Evolutionary conservation across 2,797 vertebrate species (phyloP).

Genomic region (Gouania willdenowi): DNA sequence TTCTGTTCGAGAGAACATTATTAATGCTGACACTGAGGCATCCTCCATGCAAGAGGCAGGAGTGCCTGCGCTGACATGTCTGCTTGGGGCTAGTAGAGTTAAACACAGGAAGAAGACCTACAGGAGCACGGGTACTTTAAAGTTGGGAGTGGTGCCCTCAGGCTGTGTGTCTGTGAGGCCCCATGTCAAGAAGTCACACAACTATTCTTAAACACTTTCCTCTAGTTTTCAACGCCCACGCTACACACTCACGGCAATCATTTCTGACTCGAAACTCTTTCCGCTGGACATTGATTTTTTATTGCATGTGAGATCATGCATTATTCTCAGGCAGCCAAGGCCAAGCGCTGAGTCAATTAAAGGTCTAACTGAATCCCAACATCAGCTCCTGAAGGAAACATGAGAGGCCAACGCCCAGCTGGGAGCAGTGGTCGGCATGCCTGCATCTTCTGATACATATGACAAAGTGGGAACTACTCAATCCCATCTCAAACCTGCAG

Average conservation of each 20-base stretch:
- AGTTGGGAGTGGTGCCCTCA: slow-evolving; percentile 56
- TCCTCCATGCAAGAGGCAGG: slow-evolving; percentile 3
- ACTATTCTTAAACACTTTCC: slow-evolving; percentile 1
- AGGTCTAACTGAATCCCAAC: slow-evolving; percentile 1
- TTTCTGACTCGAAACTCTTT: no score
- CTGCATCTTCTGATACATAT: slow-evolving; percentile 11
- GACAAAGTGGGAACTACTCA: no score
- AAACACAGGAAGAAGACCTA: slow-evolving; percentile 8
- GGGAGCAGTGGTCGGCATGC: slow-evolving; percentile 36
- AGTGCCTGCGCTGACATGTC: slow-evolving; percentile 53
- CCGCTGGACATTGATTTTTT: not conserved
- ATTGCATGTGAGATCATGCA: not conserved
- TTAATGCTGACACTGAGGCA: slow-evolving; percentile 9
- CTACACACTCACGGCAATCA: no score
- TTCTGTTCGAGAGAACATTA: no score
- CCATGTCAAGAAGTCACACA: slow-evolving; percentile 13
- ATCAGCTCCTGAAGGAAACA: not conserved
- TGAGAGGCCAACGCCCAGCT: slow-evolving; percentile 23
- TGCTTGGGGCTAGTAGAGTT: slow-evolving; percentile 10
- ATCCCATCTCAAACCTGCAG: no score
- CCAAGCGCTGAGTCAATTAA: slow-evolving; percentile 31
- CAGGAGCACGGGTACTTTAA: slow-evolving; percentile 26
- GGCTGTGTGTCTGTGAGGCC: slow-evolving; percentile 23
- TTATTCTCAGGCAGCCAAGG: not conserved
- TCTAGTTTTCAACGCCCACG: no score